Percentiles rank a stretch among this genome's conserved stretches.
phyloP scores from a whole-genome alignment of 2,888 invertebrate species.

The Agonum fuliginosum region DNA sequence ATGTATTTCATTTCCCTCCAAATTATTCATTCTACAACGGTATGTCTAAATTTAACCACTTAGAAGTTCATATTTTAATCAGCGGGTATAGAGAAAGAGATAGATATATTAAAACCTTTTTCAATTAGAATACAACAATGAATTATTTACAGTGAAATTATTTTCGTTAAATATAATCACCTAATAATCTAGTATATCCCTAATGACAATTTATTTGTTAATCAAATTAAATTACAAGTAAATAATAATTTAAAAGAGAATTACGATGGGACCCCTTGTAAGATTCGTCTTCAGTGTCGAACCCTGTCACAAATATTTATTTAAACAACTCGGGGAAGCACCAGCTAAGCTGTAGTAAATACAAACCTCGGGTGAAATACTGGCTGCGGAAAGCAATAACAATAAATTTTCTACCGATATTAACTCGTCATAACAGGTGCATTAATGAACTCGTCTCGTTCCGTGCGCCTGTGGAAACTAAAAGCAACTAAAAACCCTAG shows the following conservation, averaged over 20 bases:
- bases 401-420: constrained; percentile 51
- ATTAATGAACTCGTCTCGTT: constrained; percentile 56
- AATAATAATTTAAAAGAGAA: too few relatives aligned
- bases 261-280: neutral
- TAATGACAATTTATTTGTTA: too few relatives aligned
- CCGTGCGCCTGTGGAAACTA: constrained; percentile 32
- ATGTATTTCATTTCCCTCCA: constrained; percentile 15
- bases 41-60: neutral
- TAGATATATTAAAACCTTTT: neutral
- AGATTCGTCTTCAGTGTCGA: too few relatives aligned
- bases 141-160: too few relatives aligned
- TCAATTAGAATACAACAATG: too few relatives aligned
- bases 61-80: constrained; percentile 2
- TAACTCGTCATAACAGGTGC: constrained; percentile 56
- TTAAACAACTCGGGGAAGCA: neutral
- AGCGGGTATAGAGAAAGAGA: neutral
- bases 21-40: constrained; percentile 12
- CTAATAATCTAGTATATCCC: too few relatives aligned
- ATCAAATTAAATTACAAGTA: too few relatives aligned
- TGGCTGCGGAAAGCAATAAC: constrained; percentile 51
- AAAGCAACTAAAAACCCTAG: constrained; percentile 47
- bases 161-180: too few relatives aligned
- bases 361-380: neutral
- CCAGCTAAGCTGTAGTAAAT: neutral
- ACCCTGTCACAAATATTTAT: constrained; percentile 20